Evolutionary conservation across 1,140 invertebrate species (phyloP), one percentile per base, ranked within the genome.

Genomic region (Bombus sylvicola): DNA sequence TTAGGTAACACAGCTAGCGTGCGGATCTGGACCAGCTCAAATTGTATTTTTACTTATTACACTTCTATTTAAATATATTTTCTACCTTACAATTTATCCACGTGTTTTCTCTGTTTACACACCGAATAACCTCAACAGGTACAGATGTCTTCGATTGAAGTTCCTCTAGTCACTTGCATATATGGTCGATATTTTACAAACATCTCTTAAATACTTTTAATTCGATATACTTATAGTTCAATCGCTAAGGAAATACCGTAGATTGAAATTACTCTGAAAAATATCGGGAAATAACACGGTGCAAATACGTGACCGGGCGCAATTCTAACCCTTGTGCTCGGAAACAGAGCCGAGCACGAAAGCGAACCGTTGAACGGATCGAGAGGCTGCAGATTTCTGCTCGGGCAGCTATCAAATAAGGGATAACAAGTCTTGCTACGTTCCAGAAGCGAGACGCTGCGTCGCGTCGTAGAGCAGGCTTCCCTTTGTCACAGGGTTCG

Each of bases 331-430:
- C 73, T 57, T n/a, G n/a, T n/a, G 13, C 10, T 66, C 34, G 22
- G 22, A 41, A 57, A 76, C 31, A 18, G 62, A 59, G 41, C n/a
- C 39, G 41, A 66, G 39, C 15, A 31, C 47, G 47, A 18, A 22
- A 53, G 18, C 47, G n/a, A 12, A 22, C 37, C 39, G 43, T 66
- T 62, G 81, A 47, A 68, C 37, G 34, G 74, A 83, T 77, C 81
- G 73, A 77, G 72, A 41, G 81, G 34, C 68, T 83, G 76, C 41
- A 41, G 81, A 28, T 77, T 83, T 83, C 81, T 69, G 43, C 81
- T 83, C 73, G 73, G n/a, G 43, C 43, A 34, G 66, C 62, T 83
- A 76, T 73, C 59, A 83, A 83, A 83, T 77, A 83, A 77, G 81
- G 73, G 74, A 83, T 76, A 77, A 41, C 81, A 77, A 68, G 81